Evolutionary conservation across 2,113 vertebrate species (phyloP).

Genomic region (Poicephalus gulielmi): DNA sequence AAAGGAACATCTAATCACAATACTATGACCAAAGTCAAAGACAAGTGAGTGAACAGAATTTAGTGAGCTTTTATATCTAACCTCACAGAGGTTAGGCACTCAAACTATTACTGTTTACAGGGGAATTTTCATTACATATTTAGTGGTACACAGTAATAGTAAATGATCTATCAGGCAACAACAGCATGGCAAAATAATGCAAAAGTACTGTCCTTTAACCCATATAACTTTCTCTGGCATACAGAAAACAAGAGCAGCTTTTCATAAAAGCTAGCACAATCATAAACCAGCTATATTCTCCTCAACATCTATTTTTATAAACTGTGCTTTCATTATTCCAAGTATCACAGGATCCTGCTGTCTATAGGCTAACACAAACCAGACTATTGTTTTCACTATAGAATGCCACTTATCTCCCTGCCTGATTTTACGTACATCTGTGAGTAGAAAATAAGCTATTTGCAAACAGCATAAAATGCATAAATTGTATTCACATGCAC

Average conservation of each 20-base stretch:
- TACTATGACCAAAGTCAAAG: neutral
- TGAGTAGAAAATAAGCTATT: neutral
- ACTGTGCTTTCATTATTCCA: conserved; percentile 40
- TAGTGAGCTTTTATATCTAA: neutral
- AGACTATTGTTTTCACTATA: neutral
- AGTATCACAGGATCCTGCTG: neutral
- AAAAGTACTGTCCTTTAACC: neutral
- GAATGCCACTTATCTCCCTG: neutral
- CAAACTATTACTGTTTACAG: neutral
- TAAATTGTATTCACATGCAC: neutral
- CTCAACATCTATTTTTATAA: neutral
- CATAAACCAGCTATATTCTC: neutral
- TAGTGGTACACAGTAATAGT: neutral
- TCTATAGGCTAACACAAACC: conserved; percentile 8
- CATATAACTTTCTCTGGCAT: neutral
- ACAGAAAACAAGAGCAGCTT: neutral
- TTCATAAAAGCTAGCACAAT: neutral
- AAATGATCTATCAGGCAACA: neutral
- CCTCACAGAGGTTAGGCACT: neutral
- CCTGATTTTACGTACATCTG: neutral
- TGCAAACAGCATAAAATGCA: neutral
- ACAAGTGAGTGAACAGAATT: neutral
- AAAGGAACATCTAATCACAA: neutral
- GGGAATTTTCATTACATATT: neutral
- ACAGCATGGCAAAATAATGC: neutral